These are phyloP conservation scores for Smittia sp. DNA, from an alignment of 2,888 invertebrate species.

Conservation along the genomic window DNA sequence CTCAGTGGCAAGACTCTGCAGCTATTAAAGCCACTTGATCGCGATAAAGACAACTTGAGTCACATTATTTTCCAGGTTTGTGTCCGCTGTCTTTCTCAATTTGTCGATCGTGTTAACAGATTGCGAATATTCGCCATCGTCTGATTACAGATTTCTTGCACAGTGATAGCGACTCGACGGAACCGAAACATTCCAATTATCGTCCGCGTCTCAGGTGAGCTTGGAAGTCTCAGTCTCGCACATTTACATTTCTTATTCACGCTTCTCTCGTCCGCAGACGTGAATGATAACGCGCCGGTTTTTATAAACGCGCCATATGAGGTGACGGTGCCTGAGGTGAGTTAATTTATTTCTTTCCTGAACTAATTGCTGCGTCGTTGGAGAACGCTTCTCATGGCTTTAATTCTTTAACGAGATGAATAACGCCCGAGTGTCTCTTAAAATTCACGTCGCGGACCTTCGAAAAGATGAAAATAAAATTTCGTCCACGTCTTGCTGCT, in stretches of 20 bases:
- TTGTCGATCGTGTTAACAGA: constrained; percentile 29
- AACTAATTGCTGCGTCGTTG: not conserved
- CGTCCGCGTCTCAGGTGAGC: constrained; percentile 67
- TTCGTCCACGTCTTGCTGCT: not conserved
- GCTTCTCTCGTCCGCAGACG: constrained; percentile 56
- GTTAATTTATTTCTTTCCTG: constrained; percentile 44
- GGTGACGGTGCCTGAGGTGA: constrained; percentile 82
- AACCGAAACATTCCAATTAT: constrained; percentile 83
- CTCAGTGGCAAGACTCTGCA: constrained; percentile 79
- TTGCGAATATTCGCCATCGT: constrained; percentile 33
- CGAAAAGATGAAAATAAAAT: not conserved
- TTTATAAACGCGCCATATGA: constrained; percentile 83
- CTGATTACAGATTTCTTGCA: constrained; percentile 72
- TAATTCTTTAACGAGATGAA: not conserved
- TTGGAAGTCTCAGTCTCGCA: not conserved
- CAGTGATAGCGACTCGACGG: constrained; percentile 74
- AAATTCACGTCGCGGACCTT: constrained; percentile 6
- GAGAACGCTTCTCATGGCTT: not conserved
- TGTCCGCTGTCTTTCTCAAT: not conserved
- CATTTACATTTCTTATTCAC: not conserved
- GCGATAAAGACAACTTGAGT: constrained; percentile 80
- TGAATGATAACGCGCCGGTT: constrained; percentile 84
- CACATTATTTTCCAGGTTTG: constrained; percentile 85
- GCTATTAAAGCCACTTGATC: constrained; percentile 75
- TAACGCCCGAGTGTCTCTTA: constrained; percentile 32